These are phyloP conservation scores for Tringa solitaria DNA, from an alignment of 2,113 vertebrate species.

Conservation along the genomic window DNA sequence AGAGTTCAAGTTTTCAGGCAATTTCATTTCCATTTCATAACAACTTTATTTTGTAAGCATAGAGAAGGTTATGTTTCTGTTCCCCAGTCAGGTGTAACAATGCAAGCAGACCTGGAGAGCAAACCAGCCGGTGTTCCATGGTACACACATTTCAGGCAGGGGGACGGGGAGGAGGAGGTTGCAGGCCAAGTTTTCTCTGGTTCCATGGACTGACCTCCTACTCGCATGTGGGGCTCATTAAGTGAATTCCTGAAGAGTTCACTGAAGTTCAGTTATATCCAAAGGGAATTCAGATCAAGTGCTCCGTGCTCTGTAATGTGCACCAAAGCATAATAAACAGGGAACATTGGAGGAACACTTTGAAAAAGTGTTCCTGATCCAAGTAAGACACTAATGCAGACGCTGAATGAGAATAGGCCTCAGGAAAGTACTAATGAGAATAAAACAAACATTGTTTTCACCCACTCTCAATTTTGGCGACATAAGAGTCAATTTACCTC, in stretches of 20 bases:
- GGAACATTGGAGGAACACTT: background rate
- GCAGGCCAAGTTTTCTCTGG: background rate
- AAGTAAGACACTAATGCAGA: background rate
- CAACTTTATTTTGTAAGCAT: background rate
- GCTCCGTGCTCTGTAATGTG: background rate
- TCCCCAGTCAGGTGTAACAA: background rate
- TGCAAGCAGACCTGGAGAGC: background rate
- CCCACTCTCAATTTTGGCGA: background rate
- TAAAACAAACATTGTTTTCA: background rate
- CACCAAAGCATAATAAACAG: background rate
- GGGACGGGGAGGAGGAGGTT: fast-evolving
- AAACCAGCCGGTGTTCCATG: fast-evolving
- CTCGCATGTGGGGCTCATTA: fast-evolving
- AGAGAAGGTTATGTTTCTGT: background rate
- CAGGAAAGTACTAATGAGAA: background rate
- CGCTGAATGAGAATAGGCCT: background rate
- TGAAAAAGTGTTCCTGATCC: background rate
- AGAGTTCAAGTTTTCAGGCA: background rate
- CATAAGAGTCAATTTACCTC: background rate
- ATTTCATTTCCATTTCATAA: background rate
- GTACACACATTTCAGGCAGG: fast-evolving
- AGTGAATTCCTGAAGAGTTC: background rate
- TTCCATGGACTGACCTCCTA: background rate
- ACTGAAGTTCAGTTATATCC: background rate
- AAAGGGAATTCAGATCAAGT: background rate